Evolutionary conservation across 2,797 vertebrate genomes (phyloP).

Genomic region (Sebastes flavidus): DNA sequence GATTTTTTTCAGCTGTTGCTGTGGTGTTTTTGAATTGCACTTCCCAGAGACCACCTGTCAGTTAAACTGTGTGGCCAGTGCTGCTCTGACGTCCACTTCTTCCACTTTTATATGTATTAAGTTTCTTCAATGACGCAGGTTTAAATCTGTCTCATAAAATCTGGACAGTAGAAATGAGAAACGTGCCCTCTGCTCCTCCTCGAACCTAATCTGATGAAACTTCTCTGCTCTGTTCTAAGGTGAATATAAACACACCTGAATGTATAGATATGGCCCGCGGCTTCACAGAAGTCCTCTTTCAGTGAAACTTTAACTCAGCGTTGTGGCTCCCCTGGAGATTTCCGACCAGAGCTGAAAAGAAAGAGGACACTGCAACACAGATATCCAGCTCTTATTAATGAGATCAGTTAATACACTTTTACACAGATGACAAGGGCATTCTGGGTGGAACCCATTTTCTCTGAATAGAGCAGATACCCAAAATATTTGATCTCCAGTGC

Average conservation of each 20-base stretch:
- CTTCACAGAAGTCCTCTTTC: constrained; percentile 36
- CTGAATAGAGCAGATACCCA: constrained; percentile 67
- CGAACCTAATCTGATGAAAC: not conserved
- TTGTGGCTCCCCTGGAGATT: constrained; percentile 61
- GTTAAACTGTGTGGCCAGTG: not conserved
- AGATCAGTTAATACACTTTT: constrained; percentile 60
- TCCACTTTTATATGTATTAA: not conserved
- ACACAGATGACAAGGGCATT: constrained; percentile 69
- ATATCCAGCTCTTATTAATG: constrained; percentile 70
- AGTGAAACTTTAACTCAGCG: constrained; percentile 45
- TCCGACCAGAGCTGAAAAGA: constrained; percentile 53
- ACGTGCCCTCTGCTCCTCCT: not conserved
- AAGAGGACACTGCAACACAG: constrained; percentile 73
- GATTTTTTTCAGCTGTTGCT: not conserved
- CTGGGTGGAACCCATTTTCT: constrained; percentile 71
- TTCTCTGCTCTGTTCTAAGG: not conserved
- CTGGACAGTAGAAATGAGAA: not conserved
- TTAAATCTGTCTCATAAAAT: not conserved
- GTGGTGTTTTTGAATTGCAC: not conserved
- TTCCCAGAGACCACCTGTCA: not conserved
- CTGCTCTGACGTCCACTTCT: not conserved
- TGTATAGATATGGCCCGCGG: not conserved
- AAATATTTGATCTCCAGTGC: constrained; percentile 62
- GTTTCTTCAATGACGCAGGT: constrained; percentile 3
- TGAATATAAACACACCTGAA: not conserved